Evolutionary conservation across 2,113 vertebrate genomes (phyloP), one percentile per base, ranked within the genome.

Genomic region (Amphilophus citrinellus): DNA sequence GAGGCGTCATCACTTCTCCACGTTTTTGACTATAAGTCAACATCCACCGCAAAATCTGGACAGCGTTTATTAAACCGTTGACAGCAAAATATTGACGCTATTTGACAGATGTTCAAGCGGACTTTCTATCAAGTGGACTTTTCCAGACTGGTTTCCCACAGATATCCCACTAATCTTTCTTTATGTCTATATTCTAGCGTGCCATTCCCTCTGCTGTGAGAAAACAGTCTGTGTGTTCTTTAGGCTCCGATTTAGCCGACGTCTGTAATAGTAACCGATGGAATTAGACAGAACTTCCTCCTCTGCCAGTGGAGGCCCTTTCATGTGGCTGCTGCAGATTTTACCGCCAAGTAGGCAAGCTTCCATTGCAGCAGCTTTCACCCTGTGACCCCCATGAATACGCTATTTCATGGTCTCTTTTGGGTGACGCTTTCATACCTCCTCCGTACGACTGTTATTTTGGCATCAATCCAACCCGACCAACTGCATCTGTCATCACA

Each of bases 151-250:
- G 37, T 89, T 94, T 95, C 89, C 92, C 91, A 92, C 88, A 91
- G 60, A 93, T 83, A 82, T 93, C 76, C 82, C 24, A 37, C 77
- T 87, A 80, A 81, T 82, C 85, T 84, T 65, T 88, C 62, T 86
- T 87, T 84, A 73, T 39, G 77, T 88, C 84, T 76, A 7, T 88
- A 66, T 88, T 85, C 86, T 77, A 68, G 76, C 61, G 32, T 85
- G 81, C 68, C 47, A 2, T 87, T 92, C 76, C 89, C 79, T 76
- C 82, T 76, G 63, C 83, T 89, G 89, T 87, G 80, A 83, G 92
- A 89, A 94, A 92, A 93, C 93, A 92, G 91, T 84, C 86, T 92
- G 90, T 95, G 95, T 95, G 92, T 95, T 94, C 93, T 89, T 92
- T 83, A 88, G 91, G 87, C 89, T 95, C 91, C 4, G 61, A 89